Conservation (phyloP, 2,113 vertebrate species). For the Gavialis gangeticus region DNA sequence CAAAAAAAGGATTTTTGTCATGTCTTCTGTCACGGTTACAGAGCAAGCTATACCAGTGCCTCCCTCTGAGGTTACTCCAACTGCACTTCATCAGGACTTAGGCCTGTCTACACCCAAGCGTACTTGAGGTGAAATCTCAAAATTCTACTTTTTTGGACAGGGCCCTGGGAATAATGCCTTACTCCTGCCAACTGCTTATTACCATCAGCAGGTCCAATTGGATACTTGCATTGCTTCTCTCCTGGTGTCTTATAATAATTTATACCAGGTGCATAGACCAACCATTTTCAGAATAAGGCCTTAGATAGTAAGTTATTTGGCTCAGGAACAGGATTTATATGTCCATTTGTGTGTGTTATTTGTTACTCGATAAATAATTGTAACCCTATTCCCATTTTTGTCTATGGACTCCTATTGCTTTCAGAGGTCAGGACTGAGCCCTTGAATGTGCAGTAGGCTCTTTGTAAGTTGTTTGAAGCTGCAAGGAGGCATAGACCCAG, state of each 20-base stretch:
- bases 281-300: constrained; percentile 2
- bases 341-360: no score
- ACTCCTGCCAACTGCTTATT: accelerated
- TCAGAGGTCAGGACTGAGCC: not conserved
- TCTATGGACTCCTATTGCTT: not conserved
- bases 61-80: not conserved
- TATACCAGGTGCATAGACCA: no score
- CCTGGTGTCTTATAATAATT: constrained; percentile 2
- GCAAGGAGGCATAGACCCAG: not conserved
- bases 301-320: not conserved
- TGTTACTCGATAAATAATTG: accelerated
- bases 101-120: not conserved
- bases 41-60: not conserved
- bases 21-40: not conserved
- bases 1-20: not conserved
- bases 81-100: accelerated
- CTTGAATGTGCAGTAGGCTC: not conserved
- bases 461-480: no score
- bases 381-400: not conserved
- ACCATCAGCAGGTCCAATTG: constrained; percentile 18
- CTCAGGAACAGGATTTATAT: not conserved
- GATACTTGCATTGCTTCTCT: constrained; percentile 23
- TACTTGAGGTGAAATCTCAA: not conserved
- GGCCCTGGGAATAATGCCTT: not conserved
- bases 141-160: not conserved